Conservation (phyloP, 1,140 invertebrate genomes). For the Drosophila persimilis region DNA sequence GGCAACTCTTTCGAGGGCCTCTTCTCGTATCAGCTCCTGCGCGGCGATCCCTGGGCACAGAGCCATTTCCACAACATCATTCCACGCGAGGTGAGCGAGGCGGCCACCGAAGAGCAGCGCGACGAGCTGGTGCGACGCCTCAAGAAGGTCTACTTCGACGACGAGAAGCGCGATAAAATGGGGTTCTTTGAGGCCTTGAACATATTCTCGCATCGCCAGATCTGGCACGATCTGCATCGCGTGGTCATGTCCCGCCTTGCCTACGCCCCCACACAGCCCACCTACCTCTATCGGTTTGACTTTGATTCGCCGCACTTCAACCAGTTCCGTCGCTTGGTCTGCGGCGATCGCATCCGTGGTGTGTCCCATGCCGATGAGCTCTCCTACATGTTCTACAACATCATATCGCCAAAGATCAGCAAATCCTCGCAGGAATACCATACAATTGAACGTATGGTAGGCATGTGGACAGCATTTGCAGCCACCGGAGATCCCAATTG, state of each 20-base stretch:
- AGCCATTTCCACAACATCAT: slow-evolving; percentile 58
- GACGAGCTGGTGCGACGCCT: slow-evolving; percentile 46
- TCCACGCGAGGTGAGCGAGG: slow-evolving; percentile 54
- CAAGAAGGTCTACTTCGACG: slow-evolving; percentile 60
- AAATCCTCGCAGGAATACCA: slow-evolving; percentile 60
- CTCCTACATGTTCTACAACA: slow-evolving; percentile 85
- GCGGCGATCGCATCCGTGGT: slow-evolving; percentile 53
- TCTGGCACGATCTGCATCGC: slow-evolving; percentile 81
- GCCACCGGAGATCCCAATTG: slow-evolving; percentile 75
- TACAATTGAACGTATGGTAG: slow-evolving; percentile 75
- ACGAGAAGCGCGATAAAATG: slow-evolving; percentile 51
- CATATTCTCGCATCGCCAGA: slow-evolving; percentile 76
- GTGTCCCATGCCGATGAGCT: slow-evolving; percentile 86
- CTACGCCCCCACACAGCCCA: slow-evolving; percentile 58
- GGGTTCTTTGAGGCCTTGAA: slow-evolving; percentile 52
- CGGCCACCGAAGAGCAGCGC: slow-evolving; percentile 33
- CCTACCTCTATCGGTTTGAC: slow-evolving; percentile 83
- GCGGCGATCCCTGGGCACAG: slow-evolving; percentile 44
- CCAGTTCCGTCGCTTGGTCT: slow-evolving; percentile 73
- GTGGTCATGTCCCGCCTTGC: slow-evolving; percentile 60
- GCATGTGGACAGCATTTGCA: slow-evolving; percentile 83
- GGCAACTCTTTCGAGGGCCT: slow-evolving; percentile 77
- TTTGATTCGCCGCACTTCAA: slow-evolving; percentile 76
- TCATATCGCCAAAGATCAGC: slow-evolving; percentile 40
- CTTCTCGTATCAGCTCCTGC: slow-evolving; percentile 53